Evolutionary conservation across 2,797 vertebrate species (phyloP), one percentile per base, ranked within the genome.

Genomic region (Rachycentron canadum): DNA sequence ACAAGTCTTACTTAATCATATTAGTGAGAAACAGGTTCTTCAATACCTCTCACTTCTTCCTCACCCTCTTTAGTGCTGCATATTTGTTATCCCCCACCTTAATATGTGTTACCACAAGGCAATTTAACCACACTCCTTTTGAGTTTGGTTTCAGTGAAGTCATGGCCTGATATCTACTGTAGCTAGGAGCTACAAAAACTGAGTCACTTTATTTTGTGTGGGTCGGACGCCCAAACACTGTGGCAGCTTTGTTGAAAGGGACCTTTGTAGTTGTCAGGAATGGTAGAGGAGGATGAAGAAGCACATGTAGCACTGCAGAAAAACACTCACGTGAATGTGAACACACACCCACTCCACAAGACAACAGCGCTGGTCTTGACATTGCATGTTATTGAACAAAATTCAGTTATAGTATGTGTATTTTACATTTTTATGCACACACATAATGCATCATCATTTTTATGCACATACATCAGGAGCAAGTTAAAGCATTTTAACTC

Each of bases 1-100:
- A 76, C 63, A 66, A 69, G 69, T 75, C 74, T n/a, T 52, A 34
- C 57, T 69, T 76, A 81, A 72, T 83, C 75, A 82, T 61, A 19
- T 86, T 73, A 55, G 72, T 28, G 36, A 73, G 77, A 73, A 64
- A 69, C 76, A 52, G 63, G 49, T 53, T 86, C 28, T 52, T 78
- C 23, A 34, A 6, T 55, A 34, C 21, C 61, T 45, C 16, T 0
- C 11, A 75, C 78, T 76, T 68, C 16, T 53, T 69, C 68, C 30
- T 74, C 28, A 30, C 34, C 52, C 6, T 65, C 40, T 63, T 80
- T 60, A 66, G 64, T 36, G 52, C 34, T 49, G 55, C 56, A 74
- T 55, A 79, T 76, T 71, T 79, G 43, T 78, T 70, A 45, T 67
- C 56, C 60, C 49, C n/a, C 19, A 34, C 43, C 7, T 66, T 32